Percentiles rank a stretch among this genome's conserved stretches.
These are phyloP conservation scores for Cyprinodon diabolis DNA, from an alignment of 2,797 vertebrate species.

Conservation along the genomic window DNA sequence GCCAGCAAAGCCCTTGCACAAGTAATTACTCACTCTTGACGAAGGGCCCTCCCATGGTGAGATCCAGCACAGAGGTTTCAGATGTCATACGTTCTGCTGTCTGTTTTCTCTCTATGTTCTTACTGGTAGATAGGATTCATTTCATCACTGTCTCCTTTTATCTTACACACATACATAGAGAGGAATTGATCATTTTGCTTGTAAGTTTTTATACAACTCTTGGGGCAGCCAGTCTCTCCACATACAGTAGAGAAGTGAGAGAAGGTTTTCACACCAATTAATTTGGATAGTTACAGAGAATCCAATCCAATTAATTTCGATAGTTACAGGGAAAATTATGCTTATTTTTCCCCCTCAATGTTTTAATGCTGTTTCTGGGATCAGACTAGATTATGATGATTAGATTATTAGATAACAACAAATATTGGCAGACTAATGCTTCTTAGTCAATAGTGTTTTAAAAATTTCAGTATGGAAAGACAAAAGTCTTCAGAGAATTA, in stretches of 20 bases:
- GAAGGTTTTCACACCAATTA: conserved; percentile 32
- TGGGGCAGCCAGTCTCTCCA: conserved; percentile 15
- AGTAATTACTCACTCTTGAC: conserved; percentile 68
- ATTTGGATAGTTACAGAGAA: conserved; percentile 25
- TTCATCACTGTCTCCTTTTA: conserved; percentile 70
- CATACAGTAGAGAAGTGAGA: conserved; percentile 4
- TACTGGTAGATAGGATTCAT: conserved; percentile 48
- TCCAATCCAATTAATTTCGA: no score
- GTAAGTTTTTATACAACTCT: conserved; percentile 20
- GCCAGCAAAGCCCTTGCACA: conserved; percentile 56
- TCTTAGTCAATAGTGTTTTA: no score
- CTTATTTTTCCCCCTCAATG: not conserved
- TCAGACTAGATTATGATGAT: not conserved
- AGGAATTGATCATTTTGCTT: conserved; percentile 28
- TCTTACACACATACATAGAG: conserved; percentile 22
- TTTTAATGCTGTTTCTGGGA: not conserved
- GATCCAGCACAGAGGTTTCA: conserved; percentile 41
- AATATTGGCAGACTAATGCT: no score
- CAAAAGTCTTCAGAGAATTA: no score
- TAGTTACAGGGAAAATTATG: not conserved
- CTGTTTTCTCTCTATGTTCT: conserved; percentile 51
- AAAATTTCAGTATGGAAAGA: no score
- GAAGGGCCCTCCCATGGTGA: conserved; percentile 50
- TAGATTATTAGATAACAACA: not conserved
- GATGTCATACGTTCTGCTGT: conserved; percentile 60